Conservation (phyloP, 1,140 invertebrate genomes). For the Thaumetopoea pityocampa region DNA sequence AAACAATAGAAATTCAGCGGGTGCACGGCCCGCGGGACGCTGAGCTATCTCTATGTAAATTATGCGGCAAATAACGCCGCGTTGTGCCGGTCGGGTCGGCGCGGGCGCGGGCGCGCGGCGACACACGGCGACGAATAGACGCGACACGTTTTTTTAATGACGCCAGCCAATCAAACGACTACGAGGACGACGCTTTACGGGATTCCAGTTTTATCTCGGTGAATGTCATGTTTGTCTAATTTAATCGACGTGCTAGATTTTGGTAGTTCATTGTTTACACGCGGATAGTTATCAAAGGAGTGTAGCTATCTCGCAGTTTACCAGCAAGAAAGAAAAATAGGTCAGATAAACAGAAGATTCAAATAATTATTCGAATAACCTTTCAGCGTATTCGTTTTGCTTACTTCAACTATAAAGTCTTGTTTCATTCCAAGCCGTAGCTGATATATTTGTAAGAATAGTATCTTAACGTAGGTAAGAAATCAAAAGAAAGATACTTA, state of each 20-base stretch:
- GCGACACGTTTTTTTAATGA: conserved; percentile 17
- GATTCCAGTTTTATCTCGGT: conserved; percentile 12
- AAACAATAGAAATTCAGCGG: conserved; percentile 75
- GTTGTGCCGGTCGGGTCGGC: conserved; percentile 58
- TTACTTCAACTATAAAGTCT: no score
- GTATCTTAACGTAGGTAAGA: no score
- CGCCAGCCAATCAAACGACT: conserved; percentile 17
- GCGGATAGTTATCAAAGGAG: neutral
- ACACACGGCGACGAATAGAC: conserved; percentile 10
- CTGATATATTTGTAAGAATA: no score
- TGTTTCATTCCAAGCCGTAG: no score
- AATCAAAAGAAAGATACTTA: no score
- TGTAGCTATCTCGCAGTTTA: neutral
- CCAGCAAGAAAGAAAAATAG: no score
- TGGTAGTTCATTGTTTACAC: neutral
- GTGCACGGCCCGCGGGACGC: conserved; percentile 64
- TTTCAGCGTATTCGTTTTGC: no score
- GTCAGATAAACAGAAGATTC: no score
- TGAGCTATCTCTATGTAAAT: conserved; percentile 74
- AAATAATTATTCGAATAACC: no score
- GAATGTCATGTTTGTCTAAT: neutral
- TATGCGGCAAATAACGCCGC: conserved; percentile 67
- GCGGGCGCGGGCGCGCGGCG: conserved; percentile 53
- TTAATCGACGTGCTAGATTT: neutral
- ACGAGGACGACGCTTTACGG: conserved; percentile 8